A percentile compares a stretch with the other conserved stretches of the same genome.
These are phyloP conservation scores for Hylaeus anthracinus DNA, from an alignment of 1,140 invertebrate species.

Conservation along the genomic window DNA sequence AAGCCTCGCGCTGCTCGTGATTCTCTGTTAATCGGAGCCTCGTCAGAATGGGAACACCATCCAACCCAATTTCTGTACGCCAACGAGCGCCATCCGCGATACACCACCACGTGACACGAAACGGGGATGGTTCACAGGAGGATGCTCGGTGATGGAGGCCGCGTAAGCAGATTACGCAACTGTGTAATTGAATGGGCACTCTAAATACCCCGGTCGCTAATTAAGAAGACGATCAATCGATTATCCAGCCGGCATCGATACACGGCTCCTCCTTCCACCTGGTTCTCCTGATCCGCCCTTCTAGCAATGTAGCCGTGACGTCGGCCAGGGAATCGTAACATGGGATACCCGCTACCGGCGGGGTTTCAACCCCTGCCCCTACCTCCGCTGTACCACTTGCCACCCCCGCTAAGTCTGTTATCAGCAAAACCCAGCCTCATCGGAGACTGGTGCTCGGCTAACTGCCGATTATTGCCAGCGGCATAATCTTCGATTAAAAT, in stretches of 20 bases:
- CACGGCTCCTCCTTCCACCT: constrained; percentile 45
- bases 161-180: constrained; percentile 69
- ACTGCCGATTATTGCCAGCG: constrained; percentile 71
- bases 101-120: constrained; percentile 22
- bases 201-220: constrained; percentile 65
- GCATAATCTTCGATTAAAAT: constrained; percentile 70
- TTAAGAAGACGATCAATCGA: constrained; percentile 74
- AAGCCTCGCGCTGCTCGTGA: not conserved
- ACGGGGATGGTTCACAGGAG: constrained; percentile 7
- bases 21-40: constrained; percentile 25
- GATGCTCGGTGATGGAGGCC: constrained; percentile 5
- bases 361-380: constrained; percentile 15
- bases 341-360: constrained; percentile 46
- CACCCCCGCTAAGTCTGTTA: constrained; percentile 72
- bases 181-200: constrained; percentile 72
- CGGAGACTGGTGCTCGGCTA: constrained; percentile 58
- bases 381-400: constrained; percentile 46
- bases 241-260: constrained; percentile 68
- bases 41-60: constrained; percentile 12
- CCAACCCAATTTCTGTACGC: constrained; percentile 26
- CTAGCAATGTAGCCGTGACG: constrained; percentile 53
- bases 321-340: constrained; percentile 60
- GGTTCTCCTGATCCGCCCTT: constrained; percentile 42
- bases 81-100: constrained; percentile 12
- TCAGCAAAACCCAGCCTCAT: constrained; percentile 68